Evolutionary conservation across 2,888 invertebrate genomes (phyloP).

Genomic region (Leucoma salicis): DNA sequence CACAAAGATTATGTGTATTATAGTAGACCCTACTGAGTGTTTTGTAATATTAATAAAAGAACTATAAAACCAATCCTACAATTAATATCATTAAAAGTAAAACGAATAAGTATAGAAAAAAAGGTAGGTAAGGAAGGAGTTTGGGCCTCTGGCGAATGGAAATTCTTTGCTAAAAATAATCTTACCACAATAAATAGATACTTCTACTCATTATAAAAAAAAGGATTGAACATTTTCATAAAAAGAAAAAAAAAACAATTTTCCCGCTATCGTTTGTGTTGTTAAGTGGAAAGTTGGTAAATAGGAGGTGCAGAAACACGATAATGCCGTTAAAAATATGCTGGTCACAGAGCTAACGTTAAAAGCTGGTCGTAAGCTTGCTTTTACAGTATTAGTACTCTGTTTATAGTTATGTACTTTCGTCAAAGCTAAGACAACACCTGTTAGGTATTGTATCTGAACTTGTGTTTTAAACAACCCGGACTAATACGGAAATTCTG

Average conservation of each 20-base stretch:
- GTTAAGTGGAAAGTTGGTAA: not conserved
- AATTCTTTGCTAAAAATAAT: no score
- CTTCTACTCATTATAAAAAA: not conserved
- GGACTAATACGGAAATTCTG: no score
- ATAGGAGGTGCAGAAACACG: not conserved
- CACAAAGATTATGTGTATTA: no score
- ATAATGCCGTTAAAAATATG: not conserved
- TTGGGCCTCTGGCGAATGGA: no score
- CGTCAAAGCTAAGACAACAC: not conserved
- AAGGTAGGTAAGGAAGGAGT: no score
- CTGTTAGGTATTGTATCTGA: conserved; percentile 5
- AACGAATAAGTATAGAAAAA: no score
- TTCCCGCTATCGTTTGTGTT: not conserved
- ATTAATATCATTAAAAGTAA: no score
- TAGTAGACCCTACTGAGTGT: no score
- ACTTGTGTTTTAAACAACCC: no score
- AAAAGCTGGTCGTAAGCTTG: not conserved
- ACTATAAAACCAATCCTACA: no score
- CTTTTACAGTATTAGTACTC: not conserved
- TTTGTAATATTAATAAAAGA: no score
- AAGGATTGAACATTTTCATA: not conserved
- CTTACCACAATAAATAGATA: no score
- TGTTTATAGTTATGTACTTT: not conserved
- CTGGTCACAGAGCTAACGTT: not conserved
- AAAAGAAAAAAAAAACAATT: not conserved